phyloP scores from a whole-genome alignment of 23 tunicate species.

The Halocynthia roretzi region DNA sequence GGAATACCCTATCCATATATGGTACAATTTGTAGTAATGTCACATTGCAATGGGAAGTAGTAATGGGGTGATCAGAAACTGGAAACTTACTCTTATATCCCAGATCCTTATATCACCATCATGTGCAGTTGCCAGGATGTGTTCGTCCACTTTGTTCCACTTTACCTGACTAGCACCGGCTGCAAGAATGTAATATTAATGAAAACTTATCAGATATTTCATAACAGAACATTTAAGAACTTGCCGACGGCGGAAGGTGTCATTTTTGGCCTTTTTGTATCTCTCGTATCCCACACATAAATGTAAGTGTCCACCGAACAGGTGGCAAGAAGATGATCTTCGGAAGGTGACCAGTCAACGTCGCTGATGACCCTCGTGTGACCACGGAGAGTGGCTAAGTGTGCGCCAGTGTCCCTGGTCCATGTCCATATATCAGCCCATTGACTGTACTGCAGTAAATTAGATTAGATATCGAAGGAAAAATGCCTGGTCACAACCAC shows the following conservation, averaged over 20 bases:
- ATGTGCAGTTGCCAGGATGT: conserved; percentile 67
- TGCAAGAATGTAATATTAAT: conserved; percentile 6
- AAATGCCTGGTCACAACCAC: neutral
- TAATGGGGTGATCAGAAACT: neutral
- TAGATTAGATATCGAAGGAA: neutral
- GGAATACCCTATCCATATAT: no score
- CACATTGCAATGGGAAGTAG: conserved; percentile 3
- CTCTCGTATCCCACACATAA: conserved; percentile 83
- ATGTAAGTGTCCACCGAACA: conserved; percentile 81
- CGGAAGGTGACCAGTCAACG: conserved; percentile 66
- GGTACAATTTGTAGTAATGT: neutral
- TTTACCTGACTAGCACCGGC: conserved; percentile 86
- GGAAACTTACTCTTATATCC: conserved; percentile 63
- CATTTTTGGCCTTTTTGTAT: conserved; percentile 57
- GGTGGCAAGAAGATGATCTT: conserved; percentile 62
- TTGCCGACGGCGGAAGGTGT: conserved; percentile 64
- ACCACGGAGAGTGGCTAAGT: conserved; percentile 41
- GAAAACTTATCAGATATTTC: neutral
- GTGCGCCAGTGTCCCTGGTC: conserved; percentile 21
- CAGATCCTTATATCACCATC: conserved; percentile 88
- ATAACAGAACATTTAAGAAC: conserved; percentile 7
- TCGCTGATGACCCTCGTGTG: conserved; percentile 88
- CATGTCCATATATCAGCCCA: conserved; percentile 66
- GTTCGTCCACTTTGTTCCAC: conserved; percentile 58
- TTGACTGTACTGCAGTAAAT: conserved; percentile 67